Conservation (phyloP, 2,797 vertebrate species). For the Spea hammondii region DNA sequence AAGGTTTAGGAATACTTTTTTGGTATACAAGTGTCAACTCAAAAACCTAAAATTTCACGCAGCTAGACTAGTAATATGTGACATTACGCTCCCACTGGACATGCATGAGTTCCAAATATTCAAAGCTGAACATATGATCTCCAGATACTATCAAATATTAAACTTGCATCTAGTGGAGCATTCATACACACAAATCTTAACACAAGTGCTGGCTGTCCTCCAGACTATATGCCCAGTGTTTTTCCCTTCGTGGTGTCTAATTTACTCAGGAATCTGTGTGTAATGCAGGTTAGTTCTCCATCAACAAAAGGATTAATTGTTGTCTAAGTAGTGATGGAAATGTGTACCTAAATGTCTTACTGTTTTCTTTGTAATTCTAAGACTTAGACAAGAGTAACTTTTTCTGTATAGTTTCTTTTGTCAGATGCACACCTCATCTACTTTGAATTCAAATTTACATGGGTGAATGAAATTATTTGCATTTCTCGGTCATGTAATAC, state of each 20-base stretch:
- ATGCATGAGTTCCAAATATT: too few species aligned
- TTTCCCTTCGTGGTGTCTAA: not conserved
- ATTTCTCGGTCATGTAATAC: not conserved
- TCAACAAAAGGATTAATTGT: slow-evolving; percentile 46
- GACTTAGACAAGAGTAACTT: slow-evolving; percentile 30
- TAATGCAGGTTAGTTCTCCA: slow-evolving; percentile 31
- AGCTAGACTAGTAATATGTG: too few species aligned
- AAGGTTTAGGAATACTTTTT: too few species aligned
- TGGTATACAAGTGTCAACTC: too few species aligned
- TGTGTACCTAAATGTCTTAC: slow-evolving; percentile 31
- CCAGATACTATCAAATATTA: too few species aligned
- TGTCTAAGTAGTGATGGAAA: slow-evolving; percentile 44
- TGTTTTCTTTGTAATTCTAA: slow-evolving; percentile 43
- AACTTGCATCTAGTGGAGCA: not conserved
- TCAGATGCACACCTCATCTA: slow-evolving; percentile 39
- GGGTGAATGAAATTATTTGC: slow-evolving; percentile 30
- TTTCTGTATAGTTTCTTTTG: slow-evolving; percentile 32
- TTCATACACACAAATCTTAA: not conserved
- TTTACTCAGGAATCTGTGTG: slow-evolving; percentile 29
- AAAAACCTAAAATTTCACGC: too few species aligned
- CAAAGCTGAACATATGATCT: too few species aligned
- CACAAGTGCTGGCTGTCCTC: not conserved
- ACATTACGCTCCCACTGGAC: too few species aligned
- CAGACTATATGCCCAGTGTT: not conserved
- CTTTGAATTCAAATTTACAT: slow-evolving; percentile 29